Percentiles rank a stretch among this genome's conserved stretches.
phyloP scores from a whole-genome alignment of 2,797 vertebrate genomes.

The Anas georgica region DNA sequence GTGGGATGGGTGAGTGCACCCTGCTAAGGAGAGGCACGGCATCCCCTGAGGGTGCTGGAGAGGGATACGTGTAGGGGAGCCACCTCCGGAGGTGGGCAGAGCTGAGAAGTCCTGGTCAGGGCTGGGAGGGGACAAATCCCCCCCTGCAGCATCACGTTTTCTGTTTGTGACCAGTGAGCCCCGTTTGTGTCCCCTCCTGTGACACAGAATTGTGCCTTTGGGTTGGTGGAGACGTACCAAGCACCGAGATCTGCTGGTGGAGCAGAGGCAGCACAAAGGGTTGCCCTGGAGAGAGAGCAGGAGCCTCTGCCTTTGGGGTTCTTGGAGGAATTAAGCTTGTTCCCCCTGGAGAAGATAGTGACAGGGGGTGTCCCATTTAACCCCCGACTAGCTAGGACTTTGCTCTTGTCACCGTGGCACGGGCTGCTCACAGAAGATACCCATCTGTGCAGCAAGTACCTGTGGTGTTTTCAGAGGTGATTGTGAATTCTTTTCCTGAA shows the following conservation, averaged over 20 bases:
- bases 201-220: neutral
- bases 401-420: neutral
- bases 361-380: neutral
- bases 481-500: slow-evolving; percentile 30
- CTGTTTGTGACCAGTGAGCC: neutral
- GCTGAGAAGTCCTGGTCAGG: too few relatives aligned
- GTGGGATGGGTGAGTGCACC: too few relatives aligned
- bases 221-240: accelerated
- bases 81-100: too few relatives aligned
- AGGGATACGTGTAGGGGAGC: too few relatives aligned
- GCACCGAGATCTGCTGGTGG: neutral
- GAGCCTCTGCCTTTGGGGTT: neutral
- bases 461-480: neutral
- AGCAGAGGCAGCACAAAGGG: neutral
- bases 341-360: neutral
- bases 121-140: too few relatives aligned
- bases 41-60: too few relatives aligned
- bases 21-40: too few relatives aligned
- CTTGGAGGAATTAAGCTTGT: neutral
- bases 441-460: neutral
- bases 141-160: too few relatives aligned
- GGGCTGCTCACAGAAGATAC: slow-evolving; percentile 1
- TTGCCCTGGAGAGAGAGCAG: neutral
- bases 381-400: neutral
- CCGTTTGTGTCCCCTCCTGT: neutral